A percentile compares a stretch with the other conserved stretches of the same genome.
These are phyloP conservation scores for Wiebesia pumilae DNA, from an alignment of 1,140 invertebrate species.

Conservation along the genomic window DNA sequence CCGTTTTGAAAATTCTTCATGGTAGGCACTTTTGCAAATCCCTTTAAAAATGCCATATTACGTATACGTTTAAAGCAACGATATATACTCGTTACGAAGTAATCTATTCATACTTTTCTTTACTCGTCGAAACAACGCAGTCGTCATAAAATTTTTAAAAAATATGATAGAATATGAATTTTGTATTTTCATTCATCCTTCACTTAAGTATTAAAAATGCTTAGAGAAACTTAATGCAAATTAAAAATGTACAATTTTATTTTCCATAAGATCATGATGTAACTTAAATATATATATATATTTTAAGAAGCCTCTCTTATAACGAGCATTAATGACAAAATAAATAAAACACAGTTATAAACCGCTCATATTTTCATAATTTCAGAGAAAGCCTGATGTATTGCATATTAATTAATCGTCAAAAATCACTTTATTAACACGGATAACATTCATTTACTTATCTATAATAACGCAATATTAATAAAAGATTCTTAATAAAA, in stretches of 20 bases:
- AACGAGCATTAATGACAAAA: neutral
- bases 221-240: neutral
- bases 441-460: neutral
- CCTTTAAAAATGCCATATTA: conserved; percentile 36
- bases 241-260: neutral
- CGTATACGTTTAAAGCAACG: neutral
- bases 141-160: conserved; percentile 18
- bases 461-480: conserved; percentile 5
- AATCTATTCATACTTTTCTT: conserved; percentile 10
- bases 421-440: neutral
- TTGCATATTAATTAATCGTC: neutral
- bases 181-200: conserved; percentile 8
- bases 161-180: conserved; percentile 18
- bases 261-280: neutral
- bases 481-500: conserved; percentile 12
- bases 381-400: neutral
- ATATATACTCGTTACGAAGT: neutral
- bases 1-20: neutral
- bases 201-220: conserved; percentile 18
- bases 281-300: neutral
- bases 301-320: conserved; percentile 11
- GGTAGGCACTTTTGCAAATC: conserved; percentile 30
- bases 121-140: conserved; percentile 9
- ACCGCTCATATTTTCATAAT: neutral
- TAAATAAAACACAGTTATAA: neutral